Evolutionary conservation across 2,888 invertebrate genomes (phyloP).

Genomic region (Trichopoda pennipes): DNA sequence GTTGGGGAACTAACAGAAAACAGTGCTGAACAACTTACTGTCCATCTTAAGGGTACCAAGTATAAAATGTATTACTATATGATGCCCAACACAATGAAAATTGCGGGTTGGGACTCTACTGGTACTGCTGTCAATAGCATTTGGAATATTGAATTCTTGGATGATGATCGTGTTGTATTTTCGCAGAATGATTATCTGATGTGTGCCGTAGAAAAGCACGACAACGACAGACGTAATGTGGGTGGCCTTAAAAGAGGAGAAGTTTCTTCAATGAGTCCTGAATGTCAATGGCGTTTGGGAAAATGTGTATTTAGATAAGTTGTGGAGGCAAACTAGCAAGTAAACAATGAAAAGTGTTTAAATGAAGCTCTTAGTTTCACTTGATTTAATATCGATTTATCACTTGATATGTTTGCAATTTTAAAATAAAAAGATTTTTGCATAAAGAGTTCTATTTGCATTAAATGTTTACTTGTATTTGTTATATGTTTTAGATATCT

Average conservation of each 20-base stretch:
- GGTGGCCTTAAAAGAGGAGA: not conserved
- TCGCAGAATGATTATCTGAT: conserved; percentile 46
- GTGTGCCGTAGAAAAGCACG: conserved; percentile 35
- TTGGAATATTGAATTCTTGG: conserved; percentile 52
- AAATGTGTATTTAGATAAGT: conserved; percentile 23
- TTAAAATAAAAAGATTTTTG: too few relatives aligned
- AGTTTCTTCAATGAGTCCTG: not conserved
- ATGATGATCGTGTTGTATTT: conserved; percentile 36
- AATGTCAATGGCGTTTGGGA: conserved; percentile 56
- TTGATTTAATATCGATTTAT: too few relatives aligned
- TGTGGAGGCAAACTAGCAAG: too few relatives aligned
- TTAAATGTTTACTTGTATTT: too few relatives aligned
- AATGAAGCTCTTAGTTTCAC: too few relatives aligned
- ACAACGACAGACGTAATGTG: conserved; percentile 39
- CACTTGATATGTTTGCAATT: too few relatives aligned
- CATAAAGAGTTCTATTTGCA: too few relatives aligned
- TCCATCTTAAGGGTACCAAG: conserved; percentile 31
- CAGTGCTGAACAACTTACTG: not conserved
- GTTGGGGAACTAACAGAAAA: not conserved
- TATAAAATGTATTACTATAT: conserved; percentile 54
- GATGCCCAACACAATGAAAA: conserved; percentile 29
- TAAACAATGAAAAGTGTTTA: too few relatives aligned
- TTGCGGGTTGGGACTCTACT: conserved; percentile 46
- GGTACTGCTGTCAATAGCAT: conserved; percentile 22
- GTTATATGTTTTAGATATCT: too few relatives aligned